Evolutionary conservation across 30 jellyfish, hydroid and myxozoan species (phyloP).

Genomic region (Cassiopea xamachana): DNA sequence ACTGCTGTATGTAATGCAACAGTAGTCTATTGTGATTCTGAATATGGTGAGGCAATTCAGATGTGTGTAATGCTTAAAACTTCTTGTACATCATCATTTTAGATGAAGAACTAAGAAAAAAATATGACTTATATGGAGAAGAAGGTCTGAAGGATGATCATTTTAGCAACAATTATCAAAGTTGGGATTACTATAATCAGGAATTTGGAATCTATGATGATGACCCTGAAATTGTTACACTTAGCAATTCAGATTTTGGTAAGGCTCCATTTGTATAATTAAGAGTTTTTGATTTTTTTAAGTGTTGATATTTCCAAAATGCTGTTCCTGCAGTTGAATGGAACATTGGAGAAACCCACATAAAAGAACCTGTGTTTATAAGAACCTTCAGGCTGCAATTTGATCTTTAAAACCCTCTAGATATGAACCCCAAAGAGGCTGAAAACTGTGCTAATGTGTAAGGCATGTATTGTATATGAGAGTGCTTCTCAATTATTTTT

Average conservation of each 20-base stretch:
- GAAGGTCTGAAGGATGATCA: conserved; percentile 94
- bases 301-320: not conserved
- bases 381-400: too few species aligned
- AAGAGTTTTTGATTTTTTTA: not conserved
- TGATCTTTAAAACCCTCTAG: too few species aligned
- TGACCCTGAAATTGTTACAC: conserved; percentile 88
- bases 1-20: too few species aligned
- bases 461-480: too few species aligned
- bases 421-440: too few species aligned
- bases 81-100: not conserved
- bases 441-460: too few species aligned
- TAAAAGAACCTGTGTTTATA: too few species aligned
- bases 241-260: conserved; percentile 92
- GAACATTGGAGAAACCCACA: too few species aligned
- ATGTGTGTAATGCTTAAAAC: not conserved
- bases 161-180: conserved; percentile 85
- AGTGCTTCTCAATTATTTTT: too few species aligned
- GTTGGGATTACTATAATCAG: conserved; percentile 87
- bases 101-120: conserved; percentile 95
- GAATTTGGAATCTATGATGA: conserved; percentile 97
- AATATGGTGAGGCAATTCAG: not conserved
- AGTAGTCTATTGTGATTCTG: too few species aligned
- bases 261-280: not conserved
- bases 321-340: too few species aligned
- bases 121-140: conserved; percentile 94